Base-by-base conservation (phyloP, 2,113 vertebrate species). In the Cyprinodon tularosa region DNA sequence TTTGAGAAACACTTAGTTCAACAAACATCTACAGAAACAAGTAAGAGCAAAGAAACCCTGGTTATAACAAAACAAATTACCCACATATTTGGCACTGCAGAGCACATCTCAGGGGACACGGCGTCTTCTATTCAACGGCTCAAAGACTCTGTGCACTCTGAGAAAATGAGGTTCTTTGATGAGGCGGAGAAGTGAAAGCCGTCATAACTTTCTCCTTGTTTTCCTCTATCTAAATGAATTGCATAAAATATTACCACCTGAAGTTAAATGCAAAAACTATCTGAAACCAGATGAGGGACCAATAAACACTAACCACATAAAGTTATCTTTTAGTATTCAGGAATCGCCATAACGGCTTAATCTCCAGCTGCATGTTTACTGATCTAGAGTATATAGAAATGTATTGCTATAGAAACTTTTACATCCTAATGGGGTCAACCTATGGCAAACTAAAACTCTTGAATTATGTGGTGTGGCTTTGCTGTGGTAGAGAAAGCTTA, bases 101-200 rank as follows among this genome's bases (percentile, higher is more conserved):
- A 93, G 62, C 82, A 90, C 63, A 86, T 91, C 68, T 81, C 86
- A 72, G 89, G 85, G 40, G 89, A 92, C 47, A 91, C 93, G 0
- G 93, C 92, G 0, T 92, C 90, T 1, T 94, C 94, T 10, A 84
- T 94, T 67, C 88, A 90, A 62, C 89, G 86, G 12, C 85, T 95
- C 20, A 92, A 60, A 87, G 90, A 95, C 63, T 87, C 89, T 12
- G 85, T 95, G 77, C 94, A 94, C 85, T 76, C 89, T 13, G 94
- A 95, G 53, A 95, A 95, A 88, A 93, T 95, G 88, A 93, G 53
- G 78, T 95, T 95, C 88, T 95, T 95, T 79, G 93, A 95, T 10
- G 80, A 70, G 11, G 78, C 67, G 38, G 77, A 91, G 48, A 87
- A 91, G 77, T 88, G 77, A 92, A 80, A 50, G 36, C 29, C 29